Conservation (phyloP, 1,140 invertebrate species). For the Dendroctonus ponderosae region DNA sequence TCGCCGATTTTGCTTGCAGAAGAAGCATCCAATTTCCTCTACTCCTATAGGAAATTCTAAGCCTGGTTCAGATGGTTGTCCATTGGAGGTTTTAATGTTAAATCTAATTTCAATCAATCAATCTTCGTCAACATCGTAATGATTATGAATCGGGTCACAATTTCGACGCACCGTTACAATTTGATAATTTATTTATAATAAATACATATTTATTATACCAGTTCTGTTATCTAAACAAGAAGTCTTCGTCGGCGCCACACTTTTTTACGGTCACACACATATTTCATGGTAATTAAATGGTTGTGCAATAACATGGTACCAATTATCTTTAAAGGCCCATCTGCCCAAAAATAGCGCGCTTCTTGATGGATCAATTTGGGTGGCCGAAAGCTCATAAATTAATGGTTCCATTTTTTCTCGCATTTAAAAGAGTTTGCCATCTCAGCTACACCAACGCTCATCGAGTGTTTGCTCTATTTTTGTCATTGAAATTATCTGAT, state of each 20-base stretch:
- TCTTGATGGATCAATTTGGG: conserved; percentile 26
- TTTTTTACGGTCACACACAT: conserved; percentile 27
- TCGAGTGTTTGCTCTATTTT: too few relatives aligned
- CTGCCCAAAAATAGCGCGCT: conserved; percentile 28
- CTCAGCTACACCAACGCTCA: too few relatives aligned
- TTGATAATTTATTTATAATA: conserved; percentile 24
- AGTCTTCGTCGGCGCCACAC: conserved; percentile 26
- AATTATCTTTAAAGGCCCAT: conserved; percentile 26
- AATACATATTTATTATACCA: conserved; percentile 31
- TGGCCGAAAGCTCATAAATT: conserved; percentile 13
- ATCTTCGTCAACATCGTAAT: conserved; percentile 8
- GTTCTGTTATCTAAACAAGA: conserved; percentile 31
- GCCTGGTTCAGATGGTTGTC: too few relatives aligned
- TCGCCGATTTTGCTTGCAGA: too few relatives aligned
- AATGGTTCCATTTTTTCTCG: too few relatives aligned
- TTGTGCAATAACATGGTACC: conserved; percentile 16
- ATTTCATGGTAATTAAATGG: conserved; percentile 32
- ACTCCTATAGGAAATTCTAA: too few relatives aligned
- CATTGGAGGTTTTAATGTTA: too few relatives aligned
- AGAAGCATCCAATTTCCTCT: too few relatives aligned
- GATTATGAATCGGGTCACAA: background rate
- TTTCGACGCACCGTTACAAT: conserved; percentile 23
- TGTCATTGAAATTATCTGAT: too few relatives aligned
- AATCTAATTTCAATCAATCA: background rate
- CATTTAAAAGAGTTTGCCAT: too few relatives aligned